Evolutionary conservation across 1,140 invertebrate genomes (phyloP), one percentile per base, ranked within the genome.

Genomic region (Diorhabda sublineata): DNA sequence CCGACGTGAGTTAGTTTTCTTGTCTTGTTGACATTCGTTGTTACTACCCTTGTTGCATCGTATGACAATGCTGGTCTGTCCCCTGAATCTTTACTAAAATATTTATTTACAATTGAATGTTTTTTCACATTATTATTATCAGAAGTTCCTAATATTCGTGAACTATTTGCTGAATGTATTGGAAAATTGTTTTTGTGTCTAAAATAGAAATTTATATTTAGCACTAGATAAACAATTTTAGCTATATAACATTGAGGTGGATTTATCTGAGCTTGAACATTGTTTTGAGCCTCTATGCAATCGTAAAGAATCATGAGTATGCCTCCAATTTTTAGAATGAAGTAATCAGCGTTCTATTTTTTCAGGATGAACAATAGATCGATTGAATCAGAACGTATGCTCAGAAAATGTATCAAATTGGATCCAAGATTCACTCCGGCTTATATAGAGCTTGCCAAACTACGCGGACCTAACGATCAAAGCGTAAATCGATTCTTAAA

Each of bases 401-500:
- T 92, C 44, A 86, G 87, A 73, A 84, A 86, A 57, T 92, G 90
- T 75, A 85, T 91, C 8, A 77, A 78, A 0, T 77, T 91, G 47
- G 89, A 91, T 76, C 85, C 87, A 0, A 82, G 84, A 45, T 91
- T 90, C 74, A 86, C 87, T 0, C 87, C 88, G 56, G 90, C 90
- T 0, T 88, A 90, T 76, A 74, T 91, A 68, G 86, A 90, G 66
- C 79, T 91, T 41, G 85, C 88, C 5, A 83, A 86, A 71, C 79
- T 90, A 47, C 80, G 80, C 26, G 80, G 80, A 42, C 80, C 83
- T 8, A 83, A 83, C 2, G 85, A 87, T 69, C 75, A 80, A 9
- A 83, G 85, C 3, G 86, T 86, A 41, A 84, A 83, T 45, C 76
- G 75, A 67, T 83, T 85, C 52, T 81, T 85, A 70, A 82, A 77